Percentiles rank a stretch among this genome's conserved stretches.
phyloP scores from a whole-genome alignment of 1,140 invertebrate genomes.

The Lysiphlebus fabarum region DNA sequence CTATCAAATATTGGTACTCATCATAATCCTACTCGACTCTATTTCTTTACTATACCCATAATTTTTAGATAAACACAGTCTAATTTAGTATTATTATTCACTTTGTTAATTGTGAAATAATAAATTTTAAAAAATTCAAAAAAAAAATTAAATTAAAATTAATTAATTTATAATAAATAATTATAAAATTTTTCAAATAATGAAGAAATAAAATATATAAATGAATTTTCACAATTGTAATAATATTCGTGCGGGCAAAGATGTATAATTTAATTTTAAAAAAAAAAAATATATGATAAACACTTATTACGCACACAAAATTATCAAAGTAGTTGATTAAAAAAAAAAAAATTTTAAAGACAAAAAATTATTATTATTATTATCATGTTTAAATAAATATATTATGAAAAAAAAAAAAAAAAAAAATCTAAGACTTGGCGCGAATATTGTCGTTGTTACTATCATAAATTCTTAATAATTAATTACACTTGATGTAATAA shows the following conservation, averaged over 20 bases:
- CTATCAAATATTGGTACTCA: conserved; percentile 17
- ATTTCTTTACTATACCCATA: not conserved
- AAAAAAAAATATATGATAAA: conserved; percentile 15
- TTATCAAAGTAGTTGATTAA: conserved; percentile 19
- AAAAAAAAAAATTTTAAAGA: conserved; percentile 1
- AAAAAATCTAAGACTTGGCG: conserved; percentile 21
- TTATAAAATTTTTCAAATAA: not conserved
- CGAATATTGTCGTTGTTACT: conserved; percentile 21
- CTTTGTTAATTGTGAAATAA: too few species aligned
- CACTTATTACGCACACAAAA: conserved; percentile 24
- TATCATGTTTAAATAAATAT: not conserved
- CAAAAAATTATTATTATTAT: conserved; percentile 6
- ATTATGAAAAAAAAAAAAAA: not conserved
- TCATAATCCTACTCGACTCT: conserved; percentile 29
- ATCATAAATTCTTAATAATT: not conserved
- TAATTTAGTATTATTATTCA: too few species aligned
- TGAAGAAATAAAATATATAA: conserved; percentile 10
- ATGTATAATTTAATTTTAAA: conserved; percentile 2
- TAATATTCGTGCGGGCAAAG: conserved; percentile 1
- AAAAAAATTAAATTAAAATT: too few species aligned
- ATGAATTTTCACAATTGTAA: conserved; percentile 11
- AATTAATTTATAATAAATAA: not conserved
- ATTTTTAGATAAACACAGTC: not conserved
- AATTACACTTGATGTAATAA: too few species aligned
- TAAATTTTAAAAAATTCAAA: too few species aligned